Base-by-base conservation (phyloP, 2,888 invertebrate species). In the Cataglyphis cursor region DNA sequence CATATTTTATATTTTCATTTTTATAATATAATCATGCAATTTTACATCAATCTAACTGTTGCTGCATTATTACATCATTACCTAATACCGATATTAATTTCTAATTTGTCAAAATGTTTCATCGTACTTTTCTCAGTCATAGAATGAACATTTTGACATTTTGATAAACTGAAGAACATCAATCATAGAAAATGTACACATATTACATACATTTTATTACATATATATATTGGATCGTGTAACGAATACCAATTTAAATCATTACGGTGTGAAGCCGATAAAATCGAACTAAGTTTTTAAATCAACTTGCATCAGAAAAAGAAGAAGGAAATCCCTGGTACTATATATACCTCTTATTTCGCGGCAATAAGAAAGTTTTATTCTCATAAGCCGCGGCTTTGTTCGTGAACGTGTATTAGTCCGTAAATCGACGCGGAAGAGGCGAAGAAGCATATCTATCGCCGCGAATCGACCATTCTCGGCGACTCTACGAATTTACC, bases 391-490 rank as follows among this genome's bases (percentile, higher is more conserved):
- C 72, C 59, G 35, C 35, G 78, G 78, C 59, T 80, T 80, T 80
- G 72, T 80, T 59, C 59, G 78, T 12, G 59, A 35, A 12, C 59
- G 78, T 80, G 78, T 80, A 70, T 70, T 70, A 70, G 78, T 70
- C 57, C 57, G 57, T 57, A 68, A 83, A 83, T 70, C 80, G 82
- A 66, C 66, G 61, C 44, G 38, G 18, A 83, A 81, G 81, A 72
- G 72, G 65, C 65, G 70, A 78, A 78, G 75, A 78, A 78, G 62
- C 66, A 81, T 59, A 73, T 81, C 83, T 73, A 83, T 72, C 72
- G 65, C 21, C 31, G 31, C 62, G 68, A 74, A 81, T 81, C 66
- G 84, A 48, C 61, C 51, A 65, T 66, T 74, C 64, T 12, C 41
- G 31, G 41, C 57, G 64, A 59, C 68, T 51, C 65, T 31, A 21